Conservation (phyloP, 2,797 vertebrate species). For the Ficedula albicollis region DNA sequence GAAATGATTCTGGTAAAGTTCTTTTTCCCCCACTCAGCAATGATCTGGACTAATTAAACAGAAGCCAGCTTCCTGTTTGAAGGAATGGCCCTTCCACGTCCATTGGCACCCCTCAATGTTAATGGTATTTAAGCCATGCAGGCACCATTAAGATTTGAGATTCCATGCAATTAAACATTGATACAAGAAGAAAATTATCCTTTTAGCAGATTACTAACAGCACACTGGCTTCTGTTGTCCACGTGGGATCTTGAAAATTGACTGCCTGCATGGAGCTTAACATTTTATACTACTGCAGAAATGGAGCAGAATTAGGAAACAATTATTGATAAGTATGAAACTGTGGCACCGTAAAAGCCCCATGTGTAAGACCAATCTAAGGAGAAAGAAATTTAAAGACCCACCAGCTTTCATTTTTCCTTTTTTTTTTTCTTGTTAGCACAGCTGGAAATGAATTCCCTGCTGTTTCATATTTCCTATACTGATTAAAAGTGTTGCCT, state of each 20-base stretch:
- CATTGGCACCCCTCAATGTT: neutral
- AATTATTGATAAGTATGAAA: slow-evolving; percentile 58
- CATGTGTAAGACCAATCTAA: slow-evolving; percentile 25
- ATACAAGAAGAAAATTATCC: slow-evolving; percentile 40
- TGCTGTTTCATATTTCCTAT: slow-evolving; percentile 53
- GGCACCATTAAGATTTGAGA: slow-evolving; percentile 9
- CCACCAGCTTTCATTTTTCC: neutral
- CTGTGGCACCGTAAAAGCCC: slow-evolving; percentile 44
- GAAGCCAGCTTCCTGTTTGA: neutral
- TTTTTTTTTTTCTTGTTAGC: neutral
- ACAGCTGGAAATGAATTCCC: slow-evolving; percentile 55
- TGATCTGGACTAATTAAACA: neutral
- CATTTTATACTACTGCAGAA: slow-evolving; percentile 44
- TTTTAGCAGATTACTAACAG: slow-evolving; percentile 58
- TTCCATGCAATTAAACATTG: slow-evolving; percentile 41
- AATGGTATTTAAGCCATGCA: neutral
- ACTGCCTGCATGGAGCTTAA: neutral
- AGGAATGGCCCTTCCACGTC: neutral
- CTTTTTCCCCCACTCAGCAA: neutral
- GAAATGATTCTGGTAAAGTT: neutral
- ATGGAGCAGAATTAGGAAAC: slow-evolving; percentile 52
- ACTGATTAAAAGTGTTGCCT: slow-evolving; percentile 49
- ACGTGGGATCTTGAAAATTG: slow-evolving; percentile 43
- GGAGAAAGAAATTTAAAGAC: neutral
- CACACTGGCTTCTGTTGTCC: slow-evolving; percentile 44